Percentiles rank a stretch among this genome's conserved stretches.
These are phyloP conservation scores for Xiphophorus birchmanni DNA, from an alignment of 2,797 vertebrate species.

Conservation along the genomic window DNA sequence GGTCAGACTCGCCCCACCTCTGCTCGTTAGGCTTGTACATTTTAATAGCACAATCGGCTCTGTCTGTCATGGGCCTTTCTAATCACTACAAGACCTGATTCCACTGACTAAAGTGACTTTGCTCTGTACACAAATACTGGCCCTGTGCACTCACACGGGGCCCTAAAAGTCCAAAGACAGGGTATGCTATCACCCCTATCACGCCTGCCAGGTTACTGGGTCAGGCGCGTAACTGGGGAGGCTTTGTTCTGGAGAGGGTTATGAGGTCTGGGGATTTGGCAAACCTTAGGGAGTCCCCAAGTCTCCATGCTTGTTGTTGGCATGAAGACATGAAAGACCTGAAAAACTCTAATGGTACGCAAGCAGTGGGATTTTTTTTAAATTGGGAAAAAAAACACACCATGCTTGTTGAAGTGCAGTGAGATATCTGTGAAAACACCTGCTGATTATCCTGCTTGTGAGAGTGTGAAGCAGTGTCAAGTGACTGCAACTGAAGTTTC, in stretches of 20 bases:
- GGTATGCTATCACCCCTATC: conserved; percentile 71
- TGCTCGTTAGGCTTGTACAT: conserved; percentile 60
- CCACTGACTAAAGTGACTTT: conserved; percentile 76
- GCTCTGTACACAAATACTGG: conserved; percentile 67
- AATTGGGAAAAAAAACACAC: background rate
- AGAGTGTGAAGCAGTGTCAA: conserved; percentile 60
- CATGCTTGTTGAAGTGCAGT: conserved; percentile 31
- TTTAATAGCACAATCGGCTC: conserved; percentile 66
- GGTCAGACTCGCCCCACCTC: conserved; percentile 51
- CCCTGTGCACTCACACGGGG: conserved; percentile 62
- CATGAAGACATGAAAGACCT: conserved; percentile 74
- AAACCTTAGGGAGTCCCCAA: conserved; percentile 72
- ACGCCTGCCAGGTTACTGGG: conserved; percentile 83
- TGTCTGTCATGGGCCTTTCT: conserved; percentile 74
- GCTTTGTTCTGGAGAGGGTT: conserved; percentile 77
- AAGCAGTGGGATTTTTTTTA: conserved; percentile 36
- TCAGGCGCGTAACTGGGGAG: conserved; percentile 79
- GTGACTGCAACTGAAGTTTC: conserved; percentile 70
- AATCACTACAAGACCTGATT: conserved; percentile 75
- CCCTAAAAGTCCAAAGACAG: conserved; percentile 63
- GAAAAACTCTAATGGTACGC: conserved; percentile 52
- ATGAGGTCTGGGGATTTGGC: conserved; percentile 57
- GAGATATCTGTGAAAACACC: conserved; percentile 36
- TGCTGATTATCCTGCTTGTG: conserved; percentile 46
- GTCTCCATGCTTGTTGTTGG: conserved; percentile 75